These are phyloP conservation scores for Drosophila suboccidentalis DNA, from an alignment of 2,888 invertebrate species.

Conservation along the genomic window DNA sequence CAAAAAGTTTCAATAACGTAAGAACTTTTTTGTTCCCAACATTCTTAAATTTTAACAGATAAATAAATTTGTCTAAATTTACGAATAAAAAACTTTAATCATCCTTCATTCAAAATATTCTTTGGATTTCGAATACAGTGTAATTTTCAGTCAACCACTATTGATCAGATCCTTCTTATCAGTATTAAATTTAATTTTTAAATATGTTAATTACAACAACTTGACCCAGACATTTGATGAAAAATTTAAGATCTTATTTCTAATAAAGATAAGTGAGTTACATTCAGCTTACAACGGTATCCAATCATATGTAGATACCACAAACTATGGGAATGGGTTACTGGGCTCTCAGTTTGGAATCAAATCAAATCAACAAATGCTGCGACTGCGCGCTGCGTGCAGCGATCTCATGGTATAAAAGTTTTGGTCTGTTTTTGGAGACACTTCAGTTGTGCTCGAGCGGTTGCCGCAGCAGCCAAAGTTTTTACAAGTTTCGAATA, in stretches of 20 bases:
- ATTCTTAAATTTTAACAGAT: neutral
- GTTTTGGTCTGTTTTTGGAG: constrained; percentile 32
- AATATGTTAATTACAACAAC: neutral
- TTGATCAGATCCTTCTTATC: neutral
- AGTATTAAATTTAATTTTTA: neutral
- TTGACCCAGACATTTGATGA: neutral
- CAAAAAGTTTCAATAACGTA: neutral
- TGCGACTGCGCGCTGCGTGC: constrained; percentile 12
- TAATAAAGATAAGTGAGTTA: neutral
- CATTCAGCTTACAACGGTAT: neutral
- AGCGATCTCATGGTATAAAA: constrained; percentile 55
- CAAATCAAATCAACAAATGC: neutral
- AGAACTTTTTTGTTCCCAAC: neutral
- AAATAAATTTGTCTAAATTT: too few relatives aligned
- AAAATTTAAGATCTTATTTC: neutral
- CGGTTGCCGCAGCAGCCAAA: constrained; percentile 39
- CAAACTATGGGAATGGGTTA: neutral
- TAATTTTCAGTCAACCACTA: neutral
- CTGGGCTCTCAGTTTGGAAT: neutral
- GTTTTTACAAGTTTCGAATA: constrained; percentile 15
- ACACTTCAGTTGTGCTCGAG: constrained; percentile 56
- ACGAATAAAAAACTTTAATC: neutral
- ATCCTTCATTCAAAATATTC: neutral
- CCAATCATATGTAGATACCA: neutral
- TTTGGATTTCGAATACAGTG: neutral